Conservation (phyloP, 2,888 invertebrate species). For the Argyresthia albistria region DNA sequence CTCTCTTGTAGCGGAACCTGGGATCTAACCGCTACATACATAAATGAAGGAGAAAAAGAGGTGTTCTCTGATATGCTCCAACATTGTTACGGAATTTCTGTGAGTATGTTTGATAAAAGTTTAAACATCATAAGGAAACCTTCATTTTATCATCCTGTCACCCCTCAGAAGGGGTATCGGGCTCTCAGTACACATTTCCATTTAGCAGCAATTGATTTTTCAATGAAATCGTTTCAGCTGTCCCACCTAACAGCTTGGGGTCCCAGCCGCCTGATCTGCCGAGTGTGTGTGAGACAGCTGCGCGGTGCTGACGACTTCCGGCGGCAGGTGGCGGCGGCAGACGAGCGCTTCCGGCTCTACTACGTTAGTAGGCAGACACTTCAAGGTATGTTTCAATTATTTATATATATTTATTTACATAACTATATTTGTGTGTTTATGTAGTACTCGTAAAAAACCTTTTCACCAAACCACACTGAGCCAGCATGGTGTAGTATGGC, state of each 20-base stretch:
- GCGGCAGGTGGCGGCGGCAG: conserved; percentile 31
- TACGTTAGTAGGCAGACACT: not conserved
- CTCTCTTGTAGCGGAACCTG: conserved; percentile 12
- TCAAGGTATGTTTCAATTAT: not conserved
- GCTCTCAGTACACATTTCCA: no score
- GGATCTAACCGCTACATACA: conserved; percentile 13
- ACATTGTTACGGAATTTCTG: conserved; percentile 15
- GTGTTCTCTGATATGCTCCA: conserved; percentile 12
- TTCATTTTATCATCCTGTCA: no score
- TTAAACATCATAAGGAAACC: no score
- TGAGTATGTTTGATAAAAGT: conserved; percentile 8
- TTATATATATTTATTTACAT: no score
- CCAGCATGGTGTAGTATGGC: no score
- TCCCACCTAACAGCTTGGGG: conserved; percentile 36
- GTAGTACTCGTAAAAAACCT: no score
- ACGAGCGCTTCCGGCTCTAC: conserved; percentile 23
- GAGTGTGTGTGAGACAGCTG: conserved; percentile 37
- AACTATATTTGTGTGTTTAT: no score
- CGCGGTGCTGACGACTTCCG: conserved; percentile 35
- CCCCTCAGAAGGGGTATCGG: no score
- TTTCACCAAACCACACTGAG: no score
- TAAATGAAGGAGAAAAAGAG: conserved; percentile 13
- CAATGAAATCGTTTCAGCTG: conserved; percentile 31
- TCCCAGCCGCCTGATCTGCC: conserved; percentile 38
- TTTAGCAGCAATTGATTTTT: no score